Percentiles rank a stretch among this genome's conserved stretches.
These are phyloP conservation scores for Agrochola circellaris DNA, from an alignment of 2,888 invertebrate species.

Conservation along the genomic window DNA sequence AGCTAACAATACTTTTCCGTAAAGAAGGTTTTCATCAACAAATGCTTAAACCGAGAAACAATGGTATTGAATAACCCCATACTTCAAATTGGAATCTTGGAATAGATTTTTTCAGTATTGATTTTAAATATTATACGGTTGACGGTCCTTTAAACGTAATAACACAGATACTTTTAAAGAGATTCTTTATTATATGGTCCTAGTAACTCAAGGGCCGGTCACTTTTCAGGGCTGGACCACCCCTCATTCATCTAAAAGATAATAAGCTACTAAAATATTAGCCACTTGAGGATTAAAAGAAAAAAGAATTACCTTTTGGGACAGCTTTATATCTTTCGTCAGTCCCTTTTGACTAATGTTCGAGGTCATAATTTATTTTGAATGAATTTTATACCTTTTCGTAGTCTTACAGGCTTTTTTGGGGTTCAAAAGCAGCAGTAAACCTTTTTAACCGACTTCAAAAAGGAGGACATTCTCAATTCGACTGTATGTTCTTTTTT, in stretches of 20 bases:
- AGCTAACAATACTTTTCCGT: too few relatives aligned
- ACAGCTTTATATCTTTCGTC: constrained; percentile 47
- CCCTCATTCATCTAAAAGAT: constrained; percentile 50
- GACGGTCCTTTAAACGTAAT: not conserved
- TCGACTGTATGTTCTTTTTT: too few relatives aligned
- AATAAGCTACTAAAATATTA: constrained; percentile 54
- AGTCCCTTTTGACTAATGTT: constrained; percentile 43
- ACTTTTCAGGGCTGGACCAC: constrained; percentile 4
- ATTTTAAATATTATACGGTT: too few relatives aligned
- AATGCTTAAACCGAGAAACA: too few relatives aligned
- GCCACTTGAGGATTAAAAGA: constrained; percentile 53
- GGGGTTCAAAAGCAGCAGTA: not conserved
- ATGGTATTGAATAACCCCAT: too few relatives aligned
- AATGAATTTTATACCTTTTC: constrained; percentile 17
- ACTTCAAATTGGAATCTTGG: too few relatives aligned
- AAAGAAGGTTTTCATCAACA: too few relatives aligned
- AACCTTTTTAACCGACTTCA: not conserved
- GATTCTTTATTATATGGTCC: not conserved
- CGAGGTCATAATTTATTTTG: constrained; percentile 23
- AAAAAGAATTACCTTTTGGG: constrained; percentile 49
- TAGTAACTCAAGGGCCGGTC: constrained; percentile 1
- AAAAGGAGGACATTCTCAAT: too few relatives aligned
- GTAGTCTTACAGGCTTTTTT: not conserved
- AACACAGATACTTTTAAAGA: not conserved
- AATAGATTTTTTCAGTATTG: too few relatives aligned